These are phyloP conservation scores for Scaptomyza reducta DNA, from an alignment of 2,888 invertebrate species.

Conservation along the genomic window DNA sequence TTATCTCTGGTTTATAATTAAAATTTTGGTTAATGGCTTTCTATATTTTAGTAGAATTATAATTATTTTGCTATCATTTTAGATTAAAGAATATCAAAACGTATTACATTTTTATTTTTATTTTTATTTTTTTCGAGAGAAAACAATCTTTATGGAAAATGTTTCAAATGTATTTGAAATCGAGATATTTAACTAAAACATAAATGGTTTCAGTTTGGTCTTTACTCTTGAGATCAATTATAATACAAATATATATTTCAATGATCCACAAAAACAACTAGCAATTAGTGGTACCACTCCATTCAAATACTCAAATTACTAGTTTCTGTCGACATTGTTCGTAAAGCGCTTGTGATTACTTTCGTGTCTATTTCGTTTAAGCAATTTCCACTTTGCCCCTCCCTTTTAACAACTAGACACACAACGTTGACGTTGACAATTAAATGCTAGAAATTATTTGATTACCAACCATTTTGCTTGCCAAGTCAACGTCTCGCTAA, in stretches of 20 bases:
- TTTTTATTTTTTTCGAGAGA: too few relatives aligned
- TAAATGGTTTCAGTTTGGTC: not conserved
- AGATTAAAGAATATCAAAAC: not conserved
- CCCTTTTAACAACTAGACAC: constrained; percentile 11
- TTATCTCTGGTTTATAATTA: not conserved
- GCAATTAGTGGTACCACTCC: constrained; percentile 10
- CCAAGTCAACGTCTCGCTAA: constrained; percentile 49
- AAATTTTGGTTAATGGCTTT: not conserved
- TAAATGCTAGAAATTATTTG: constrained; percentile 73
- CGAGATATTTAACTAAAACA: not conserved
- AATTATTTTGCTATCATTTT: not conserved
- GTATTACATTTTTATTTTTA: not conserved
- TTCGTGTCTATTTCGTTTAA: constrained; percentile 34
- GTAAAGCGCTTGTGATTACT: constrained; percentile 53
- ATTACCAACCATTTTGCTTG: constrained; percentile 63
- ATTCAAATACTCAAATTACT: constrained; percentile 6
- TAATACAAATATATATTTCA: not conserved
- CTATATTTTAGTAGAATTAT: not conserved
- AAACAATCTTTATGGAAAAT: too few relatives aligned
- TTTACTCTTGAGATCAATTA: not conserved
- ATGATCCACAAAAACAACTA: not conserved
- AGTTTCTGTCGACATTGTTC: constrained; percentile 25
- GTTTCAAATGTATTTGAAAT: not conserved
- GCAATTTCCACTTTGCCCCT: constrained; percentile 21
- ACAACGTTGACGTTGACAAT: constrained; percentile 56